phyloP scores from a whole-genome alignment of 2,797 vertebrate species.

The Squalus acanthias region DNA sequence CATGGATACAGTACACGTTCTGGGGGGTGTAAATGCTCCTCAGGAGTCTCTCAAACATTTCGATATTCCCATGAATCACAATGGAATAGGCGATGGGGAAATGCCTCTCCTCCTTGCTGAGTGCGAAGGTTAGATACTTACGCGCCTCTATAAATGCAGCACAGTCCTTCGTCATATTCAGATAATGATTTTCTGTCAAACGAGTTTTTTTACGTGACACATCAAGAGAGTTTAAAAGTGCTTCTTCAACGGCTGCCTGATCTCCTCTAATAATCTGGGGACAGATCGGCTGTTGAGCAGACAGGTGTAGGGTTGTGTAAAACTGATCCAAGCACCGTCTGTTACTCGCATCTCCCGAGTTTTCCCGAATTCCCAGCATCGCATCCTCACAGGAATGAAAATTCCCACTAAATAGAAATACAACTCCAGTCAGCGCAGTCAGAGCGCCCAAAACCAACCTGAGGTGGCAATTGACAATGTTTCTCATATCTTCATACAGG shows the following conservation, averaged over 20 bases:
- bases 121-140: constrained; percentile 56
- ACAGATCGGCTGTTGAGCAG: constrained; percentile 45
- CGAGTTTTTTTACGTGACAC: neutral
- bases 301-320: constrained; percentile 47
- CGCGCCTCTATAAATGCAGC: constrained; percentile 51
- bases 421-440: neutral
- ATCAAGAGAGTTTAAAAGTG: constrained; percentile 41
- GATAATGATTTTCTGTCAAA: constrained; percentile 56
- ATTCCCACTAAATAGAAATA: neutral
- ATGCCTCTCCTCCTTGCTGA: constrained; percentile 64
- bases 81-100: constrained; percentile 80
- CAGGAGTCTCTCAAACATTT: constrained; percentile 77
- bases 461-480: neutral
- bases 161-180: constrained; percentile 65
- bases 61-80: constrained; percentile 74
- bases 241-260: constrained; percentile 39
- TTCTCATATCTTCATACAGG: neutral
- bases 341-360: constrained; percentile 26
- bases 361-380: constrained; percentile 10
- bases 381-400: neutral
- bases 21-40: constrained; percentile 71
- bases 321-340: constrained; percentile 45
- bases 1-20: constrained; percentile 75
- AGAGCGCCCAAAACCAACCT: neutral
- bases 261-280: constrained; percentile 58